These are phyloP conservation scores for Ameiurus melas DNA, from an alignment of 2,113 vertebrate species.

Conservation along the genomic window DNA sequence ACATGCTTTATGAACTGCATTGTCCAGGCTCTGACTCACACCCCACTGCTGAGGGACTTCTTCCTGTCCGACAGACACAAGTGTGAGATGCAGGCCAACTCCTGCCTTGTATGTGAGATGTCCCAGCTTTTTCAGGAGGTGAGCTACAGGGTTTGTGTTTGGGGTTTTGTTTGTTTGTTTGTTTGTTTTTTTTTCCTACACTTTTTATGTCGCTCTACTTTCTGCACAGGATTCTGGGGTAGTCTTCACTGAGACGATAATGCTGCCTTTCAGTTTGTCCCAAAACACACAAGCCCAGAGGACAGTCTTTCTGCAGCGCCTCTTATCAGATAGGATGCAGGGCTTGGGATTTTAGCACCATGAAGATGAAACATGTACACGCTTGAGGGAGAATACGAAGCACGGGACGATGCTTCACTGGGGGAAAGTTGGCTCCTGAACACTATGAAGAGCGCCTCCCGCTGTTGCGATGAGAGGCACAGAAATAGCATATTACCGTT, in stretches of 20 bases:
- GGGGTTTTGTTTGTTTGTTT: background rate
- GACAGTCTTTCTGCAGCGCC: background rate
- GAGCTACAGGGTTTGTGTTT: slow-evolving; percentile 46
- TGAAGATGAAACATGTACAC: background rate
- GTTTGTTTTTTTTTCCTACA: background rate
- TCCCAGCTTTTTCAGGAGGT: slow-evolving; percentile 90
- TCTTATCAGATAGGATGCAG: background rate
- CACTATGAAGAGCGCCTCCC: background rate
- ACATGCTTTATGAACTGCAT: slow-evolving; percentile 95
- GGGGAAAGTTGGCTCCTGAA: background rate
- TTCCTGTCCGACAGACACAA: slow-evolving; percentile 89
- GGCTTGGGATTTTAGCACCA: background rate
- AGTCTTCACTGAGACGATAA: background rate
- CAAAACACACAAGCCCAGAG: background rate
- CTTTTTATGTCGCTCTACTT: background rate
- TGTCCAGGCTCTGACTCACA: slow-evolving; percentile 89
- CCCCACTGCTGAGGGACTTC: slow-evolving; percentile 86
- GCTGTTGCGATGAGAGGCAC: background rate
- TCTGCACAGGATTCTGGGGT: background rate
- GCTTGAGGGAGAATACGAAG: background rate
- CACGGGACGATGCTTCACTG: background rate
- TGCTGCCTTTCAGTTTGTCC: background rate
- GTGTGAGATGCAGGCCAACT: slow-evolving; percentile 91
- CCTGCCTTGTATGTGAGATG: slow-evolving; percentile 90
- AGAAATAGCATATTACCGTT: no score